A percentile compares a stretch with the other conserved stretches of the same genome.
Evolutionary conservation across 2,797 vertebrate genomes (phyloP).

Genomic region (Oreochromis grahami): DNA sequence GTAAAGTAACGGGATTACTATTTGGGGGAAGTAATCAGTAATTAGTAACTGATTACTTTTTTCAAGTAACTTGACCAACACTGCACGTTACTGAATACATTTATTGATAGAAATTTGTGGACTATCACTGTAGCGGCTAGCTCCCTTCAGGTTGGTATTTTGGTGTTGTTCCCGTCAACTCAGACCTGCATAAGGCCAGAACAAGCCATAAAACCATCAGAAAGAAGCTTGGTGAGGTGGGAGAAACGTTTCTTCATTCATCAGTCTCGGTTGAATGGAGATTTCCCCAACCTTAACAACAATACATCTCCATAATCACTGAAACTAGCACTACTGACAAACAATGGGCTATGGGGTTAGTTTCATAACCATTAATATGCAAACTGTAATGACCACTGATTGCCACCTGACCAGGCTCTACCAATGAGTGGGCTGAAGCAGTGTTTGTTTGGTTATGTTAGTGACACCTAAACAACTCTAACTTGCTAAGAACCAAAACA

Average conservation of each 20-base stretch:
- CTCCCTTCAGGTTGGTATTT: constrained; percentile 30
- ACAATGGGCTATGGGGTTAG: not conserved
- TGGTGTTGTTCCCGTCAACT: not conserved
- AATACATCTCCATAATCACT: not conserved
- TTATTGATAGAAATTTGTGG: not conserved
- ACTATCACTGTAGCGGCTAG: not conserved
- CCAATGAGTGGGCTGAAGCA: not conserved
- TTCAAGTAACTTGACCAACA: no score
- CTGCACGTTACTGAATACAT: not conserved
- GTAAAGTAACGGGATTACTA: no score
- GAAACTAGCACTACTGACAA: not conserved
- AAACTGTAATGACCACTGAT: not conserved
- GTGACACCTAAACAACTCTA: not conserved
- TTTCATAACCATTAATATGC: not conserved
- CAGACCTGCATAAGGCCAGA: not conserved
- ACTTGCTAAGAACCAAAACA: not conserved
- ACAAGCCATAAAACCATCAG: not conserved
- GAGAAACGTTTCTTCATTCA: not conserved
- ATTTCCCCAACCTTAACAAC: not conserved
- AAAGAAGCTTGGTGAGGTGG: not conserved
- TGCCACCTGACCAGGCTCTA: not conserved
- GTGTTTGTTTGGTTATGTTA: constrained; percentile 15
- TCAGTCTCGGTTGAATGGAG: not conserved
- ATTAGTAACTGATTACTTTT: no score
- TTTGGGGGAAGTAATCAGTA: no score